phyloP scores from a whole-genome alignment of 2,888 invertebrate genomes.

The Diabrotica balteata region DNA sequence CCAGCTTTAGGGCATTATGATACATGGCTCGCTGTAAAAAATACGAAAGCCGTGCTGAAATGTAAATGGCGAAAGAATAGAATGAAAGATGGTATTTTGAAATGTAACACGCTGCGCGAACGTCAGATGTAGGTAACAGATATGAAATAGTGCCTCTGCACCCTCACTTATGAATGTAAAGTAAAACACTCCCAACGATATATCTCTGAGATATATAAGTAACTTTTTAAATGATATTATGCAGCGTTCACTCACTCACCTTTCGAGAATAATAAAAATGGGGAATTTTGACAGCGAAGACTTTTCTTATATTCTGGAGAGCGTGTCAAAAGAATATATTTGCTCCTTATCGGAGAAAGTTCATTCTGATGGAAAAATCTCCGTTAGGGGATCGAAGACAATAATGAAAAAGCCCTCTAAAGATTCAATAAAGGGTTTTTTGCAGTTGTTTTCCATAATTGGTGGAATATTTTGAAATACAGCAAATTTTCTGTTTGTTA shows the following conservation, averaged over 20 bases:
- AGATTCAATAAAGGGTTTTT: no score
- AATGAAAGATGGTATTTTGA: conserved; percentile 60
- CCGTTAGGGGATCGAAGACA: neutral
- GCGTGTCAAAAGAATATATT: conserved; percentile 15
- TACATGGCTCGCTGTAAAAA: conserved; percentile 32
- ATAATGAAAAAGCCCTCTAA: no score
- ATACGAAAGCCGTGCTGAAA: conserved; percentile 46
- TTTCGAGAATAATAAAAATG: conserved; percentile 27
- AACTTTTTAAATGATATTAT: conserved; percentile 37
- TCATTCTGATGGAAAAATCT: neutral
- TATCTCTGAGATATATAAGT: conserved; percentile 34
- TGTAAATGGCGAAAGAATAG: conserved; percentile 59
- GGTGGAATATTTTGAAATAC: no score
- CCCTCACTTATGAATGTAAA: conserved; percentile 58
- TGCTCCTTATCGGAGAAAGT: conserved; percentile 1
- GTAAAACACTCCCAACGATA: conserved; percentile 51
- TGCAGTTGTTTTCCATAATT: no score
- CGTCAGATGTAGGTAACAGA: conserved; percentile 58
- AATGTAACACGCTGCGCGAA: conserved; percentile 57
- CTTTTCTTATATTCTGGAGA: conserved; percentile 7
- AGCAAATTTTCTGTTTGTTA: no score
- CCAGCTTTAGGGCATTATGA: conserved; percentile 32
- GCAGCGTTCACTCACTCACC: conserved; percentile 29
- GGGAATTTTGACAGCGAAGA: conserved; percentile 22
- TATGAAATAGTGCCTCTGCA: conserved; percentile 56